Base-by-base conservation (phyloP, 2,113 vertebrate species). In the Seriola aureovittata region DNA sequence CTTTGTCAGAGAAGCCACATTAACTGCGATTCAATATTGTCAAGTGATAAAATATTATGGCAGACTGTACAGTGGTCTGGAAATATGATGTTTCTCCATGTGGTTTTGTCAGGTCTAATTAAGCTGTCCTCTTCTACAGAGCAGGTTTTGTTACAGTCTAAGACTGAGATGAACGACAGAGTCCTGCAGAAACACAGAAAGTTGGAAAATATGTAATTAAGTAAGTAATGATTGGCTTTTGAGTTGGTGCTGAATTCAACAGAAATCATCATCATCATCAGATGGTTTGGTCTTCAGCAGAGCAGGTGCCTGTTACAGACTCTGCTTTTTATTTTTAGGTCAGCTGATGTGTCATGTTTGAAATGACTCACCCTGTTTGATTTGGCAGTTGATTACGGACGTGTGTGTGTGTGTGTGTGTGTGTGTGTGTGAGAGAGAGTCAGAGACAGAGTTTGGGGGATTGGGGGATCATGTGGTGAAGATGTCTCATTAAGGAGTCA, bases 211-310 rank as follows among this genome's bases (percentile, higher is more conserved):
- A 29, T 29, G 29, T 29, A 2, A 29, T 29, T 29, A 29, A 29
- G 29, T 29, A 29, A 29, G 58, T 64, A 73, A 74, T 25, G 59
- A 55, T 10, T 71, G 70, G 48, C 25, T 50, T 48, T 21, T 42
- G 58, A 81, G 13, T 68, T 29, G 29, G 29, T 29, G 57, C 67
- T 72, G 80, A 88, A 29, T 29, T 29, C 29, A 29, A 29, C 32
- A 74, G 23, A 73, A 78, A 17, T 58, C 1, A n/a, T 60, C 57
- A 52, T 60, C 48, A 21, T 57, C 46, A 29, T 70, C 36, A 65
- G 42, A 62, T 66, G 65, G 40, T 64, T 75, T 84, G 78, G 66
- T 1, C 75, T 81, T 54, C 71, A 72, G 78, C 67, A 65, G 69
- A 72, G 78, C 67, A 60, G 69, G 70, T 82, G 29, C 25, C 44